Conservation (phyloP, 2,797 vertebrate genomes). For the Gobio occitaniae region DNA sequence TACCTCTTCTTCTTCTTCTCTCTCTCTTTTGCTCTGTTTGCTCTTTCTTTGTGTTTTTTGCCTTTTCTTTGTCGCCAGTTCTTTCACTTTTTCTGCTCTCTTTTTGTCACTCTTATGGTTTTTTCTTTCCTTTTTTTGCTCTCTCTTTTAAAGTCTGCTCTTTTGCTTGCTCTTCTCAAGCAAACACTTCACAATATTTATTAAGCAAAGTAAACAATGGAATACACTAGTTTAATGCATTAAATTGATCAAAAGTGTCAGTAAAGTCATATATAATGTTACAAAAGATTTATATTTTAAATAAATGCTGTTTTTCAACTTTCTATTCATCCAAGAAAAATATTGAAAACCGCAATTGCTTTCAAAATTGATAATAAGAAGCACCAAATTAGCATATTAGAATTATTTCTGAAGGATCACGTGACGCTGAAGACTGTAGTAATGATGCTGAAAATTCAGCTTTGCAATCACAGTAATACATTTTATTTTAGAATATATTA, state of each 20-base stretch:
- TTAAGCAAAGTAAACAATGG: background rate
- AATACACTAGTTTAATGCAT: background rate
- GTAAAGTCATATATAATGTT: background rate
- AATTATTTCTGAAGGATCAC: background rate
- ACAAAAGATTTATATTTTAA: background rate
- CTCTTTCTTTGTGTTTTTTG: background rate
- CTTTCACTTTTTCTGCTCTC: background rate
- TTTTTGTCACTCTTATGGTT: background rate
- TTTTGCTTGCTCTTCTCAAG: background rate
- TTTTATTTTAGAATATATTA: background rate
- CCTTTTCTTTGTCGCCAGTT: background rate
- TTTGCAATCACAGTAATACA: background rate
- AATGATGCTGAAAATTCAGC: background rate
- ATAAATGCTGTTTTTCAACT: background rate
- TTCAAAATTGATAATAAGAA: background rate
- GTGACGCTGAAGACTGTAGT: background rate
- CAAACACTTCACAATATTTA: background rate
- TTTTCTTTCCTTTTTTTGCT: background rate
- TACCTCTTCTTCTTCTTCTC: constrained; percentile 9
- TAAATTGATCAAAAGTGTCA: no score
- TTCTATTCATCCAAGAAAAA: background rate
- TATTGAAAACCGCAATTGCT: background rate
- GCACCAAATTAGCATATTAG: background rate
- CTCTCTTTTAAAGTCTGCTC: background rate
- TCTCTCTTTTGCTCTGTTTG: background rate